Conservation (phyloP, 2,797 vertebrate species). For the Sebastes cheni region DNA sequence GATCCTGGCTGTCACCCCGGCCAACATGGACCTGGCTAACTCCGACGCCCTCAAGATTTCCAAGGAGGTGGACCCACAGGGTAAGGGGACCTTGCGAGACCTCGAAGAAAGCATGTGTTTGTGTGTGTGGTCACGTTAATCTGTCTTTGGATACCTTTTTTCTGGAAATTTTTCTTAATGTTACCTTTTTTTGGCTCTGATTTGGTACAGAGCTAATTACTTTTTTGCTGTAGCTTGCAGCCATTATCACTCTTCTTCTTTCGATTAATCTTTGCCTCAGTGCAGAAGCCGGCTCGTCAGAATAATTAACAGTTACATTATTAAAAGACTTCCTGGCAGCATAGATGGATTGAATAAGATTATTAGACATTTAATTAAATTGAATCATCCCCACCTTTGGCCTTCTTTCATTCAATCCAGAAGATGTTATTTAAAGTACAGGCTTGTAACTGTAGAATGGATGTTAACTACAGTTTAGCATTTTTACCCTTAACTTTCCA, state of each 20-base stretch:
- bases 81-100: constrained; percentile 58
- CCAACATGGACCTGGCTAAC: constrained; percentile 94
- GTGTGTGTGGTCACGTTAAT: neutral
- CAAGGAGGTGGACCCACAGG: constrained; percentile 97
- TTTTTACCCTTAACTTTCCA: neutral
- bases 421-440: neutral
- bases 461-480: neutral
- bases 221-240: constrained; percentile 1
- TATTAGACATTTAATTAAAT: constrained; percentile 24
- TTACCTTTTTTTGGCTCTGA: neutral
- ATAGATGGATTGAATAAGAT: constrained; percentile 6
- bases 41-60: constrained; percentile 94
- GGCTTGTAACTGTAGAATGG: neutral
- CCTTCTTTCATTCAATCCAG: neutral
- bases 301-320: constrained; percentile 46
- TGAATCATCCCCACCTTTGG: constrained; percentile 11
- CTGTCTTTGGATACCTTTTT: neutral
- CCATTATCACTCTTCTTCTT: neutral
- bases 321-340: constrained; percentile 39
- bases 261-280: constrained; percentile 10
- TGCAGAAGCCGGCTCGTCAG: neutral
- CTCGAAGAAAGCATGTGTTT: neutral
- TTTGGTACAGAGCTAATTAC: constrained; percentile 23
- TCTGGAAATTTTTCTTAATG: neutral
- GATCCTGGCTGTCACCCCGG: constrained; percentile 92